Evolutionary conservation across 2,113 vertebrate species (phyloP), one percentile per base, ranked within the genome.

Genomic region (Ophthalmolycus amberensis): DNA sequence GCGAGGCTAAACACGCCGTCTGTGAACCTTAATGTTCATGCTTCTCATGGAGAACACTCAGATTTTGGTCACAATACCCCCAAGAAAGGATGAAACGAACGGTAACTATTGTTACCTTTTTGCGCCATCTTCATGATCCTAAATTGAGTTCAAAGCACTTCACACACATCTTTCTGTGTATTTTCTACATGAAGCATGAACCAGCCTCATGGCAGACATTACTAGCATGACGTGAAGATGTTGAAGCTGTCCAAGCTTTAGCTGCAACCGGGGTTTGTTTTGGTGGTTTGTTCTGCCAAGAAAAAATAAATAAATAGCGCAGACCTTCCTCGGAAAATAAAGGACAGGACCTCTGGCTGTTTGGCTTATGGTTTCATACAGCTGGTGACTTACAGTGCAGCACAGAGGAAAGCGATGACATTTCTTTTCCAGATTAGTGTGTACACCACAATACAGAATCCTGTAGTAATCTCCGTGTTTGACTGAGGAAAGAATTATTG

Each of bases 311-410:
- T 91, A 93, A 92, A 92, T 86, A 91, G 89, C 83, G 37, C 44
- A 50, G 79, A 86, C 79, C 79, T 77, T 62, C 88, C 83, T 84
- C 10, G 72, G 89, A 82, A 75, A 69, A 73, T 38, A 82, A 52
- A 90, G 40, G 67, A 85, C 44, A 78, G 70, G 74, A 83, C 77
- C 80, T 92, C 84, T 89, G 80, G 81, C 68, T 92, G 85, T 90
- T 91, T 91, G 77, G 81, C 82, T 89, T 89, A 84, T 71, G 84
- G 85, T 85, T 84, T 80, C 54, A 79, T 90, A 80, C 81, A 89
- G 87, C 85, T 91, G 84, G 78, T 79, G 79, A 83, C 75, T 84
- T 71, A 34, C 37, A 60, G 70, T 5, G 78, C 65, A 62, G 66
- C 22, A 59, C 65, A 52, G 27, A 37, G 42, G 72, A 54, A 56